Percentiles rank a stretch among this genome's conserved stretches.
Conservation (phyloP, 2,888 invertebrate species). For the Brenthis daphne region DNA sequence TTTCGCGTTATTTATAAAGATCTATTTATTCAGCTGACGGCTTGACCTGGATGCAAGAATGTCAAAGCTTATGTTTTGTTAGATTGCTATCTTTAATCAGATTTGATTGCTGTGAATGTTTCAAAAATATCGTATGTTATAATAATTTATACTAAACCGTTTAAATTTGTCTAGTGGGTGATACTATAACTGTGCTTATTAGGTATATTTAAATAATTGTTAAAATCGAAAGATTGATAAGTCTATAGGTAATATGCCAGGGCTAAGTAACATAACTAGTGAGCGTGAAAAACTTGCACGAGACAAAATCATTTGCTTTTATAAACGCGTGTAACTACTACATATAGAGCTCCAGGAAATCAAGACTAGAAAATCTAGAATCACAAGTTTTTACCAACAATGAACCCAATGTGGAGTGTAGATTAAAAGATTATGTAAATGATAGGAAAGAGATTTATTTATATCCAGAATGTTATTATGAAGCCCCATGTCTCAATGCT, state of each 20-base stretch:
- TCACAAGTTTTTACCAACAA: slow-evolving; percentile 11
- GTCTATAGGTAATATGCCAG: too few relatives aligned
- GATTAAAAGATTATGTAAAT: slow-evolving; percentile 1
- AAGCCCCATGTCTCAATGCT: too few relatives aligned
- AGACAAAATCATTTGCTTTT: background rate
- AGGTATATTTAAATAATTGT: too few relatives aligned
- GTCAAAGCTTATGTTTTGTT: slow-evolving; percentile 41
- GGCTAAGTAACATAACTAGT: background rate
- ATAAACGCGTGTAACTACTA: slow-evolving; percentile 6
- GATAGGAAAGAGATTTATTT: too few relatives aligned
- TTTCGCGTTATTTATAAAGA: slow-evolving; percentile 73
- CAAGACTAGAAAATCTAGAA: slow-evolving; percentile 24
- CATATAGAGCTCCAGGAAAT: slow-evolving; percentile 7
- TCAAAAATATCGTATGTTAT: too few relatives aligned
- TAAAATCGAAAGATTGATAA: too few relatives aligned
- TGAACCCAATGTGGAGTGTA: background rate
- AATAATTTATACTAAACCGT: too few relatives aligned
- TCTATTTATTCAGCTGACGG: slow-evolving; percentile 75
- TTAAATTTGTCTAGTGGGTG: too few relatives aligned
- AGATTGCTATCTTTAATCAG: slow-evolving; percentile 19
- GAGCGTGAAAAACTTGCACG: background rate
- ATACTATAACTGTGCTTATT: too few relatives aligned
- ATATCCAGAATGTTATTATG: too few relatives aligned
- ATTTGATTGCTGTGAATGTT: too few relatives aligned
- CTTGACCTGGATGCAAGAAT: slow-evolving; percentile 70